Base-by-base conservation (phyloP, 2,888 invertebrate species). In the Molorchus minor region DNA sequence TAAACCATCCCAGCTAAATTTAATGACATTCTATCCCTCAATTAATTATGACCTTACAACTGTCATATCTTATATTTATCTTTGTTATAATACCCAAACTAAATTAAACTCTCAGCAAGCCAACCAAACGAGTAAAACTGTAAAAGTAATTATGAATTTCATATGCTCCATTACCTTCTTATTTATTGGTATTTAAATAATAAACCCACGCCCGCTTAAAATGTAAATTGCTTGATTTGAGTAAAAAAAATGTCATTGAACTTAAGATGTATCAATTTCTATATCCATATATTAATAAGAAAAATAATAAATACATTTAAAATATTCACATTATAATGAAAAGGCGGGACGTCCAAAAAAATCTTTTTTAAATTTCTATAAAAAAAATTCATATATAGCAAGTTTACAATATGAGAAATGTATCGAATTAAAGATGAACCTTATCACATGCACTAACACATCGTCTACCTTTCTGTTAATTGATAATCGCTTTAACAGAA, bases 201-300 rank as follows among this genome's bases (percentile, higher is more conserved):
- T 52, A 16, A 17, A 40, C 52, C 52, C 52, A 52, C 52, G 17
- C 41, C 10, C 4, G 4, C 7, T 45, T 17, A 36, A 52, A 40
- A 52, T 52, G 52, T 41, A 52, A 52, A 52, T 49, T 38, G 21
- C 17, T 25, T 41, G 29, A 41, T 41, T 30, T 20, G n/a, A 35
- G 12, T n/a, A 13, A 8, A 15, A 15, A 21, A 41, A 8, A 16
- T 52, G 40, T 41, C 52, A 30, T 52, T 52, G 52, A 52, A 52
- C 40, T 41, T 52, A 52, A 29, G 49, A 52, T 30, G 40, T 49
- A 49, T 52, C 41, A 52, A 30, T 52, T 41, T 40, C 40, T 29
- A 25, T 41, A 12, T 20, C 52, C 52, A 49, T 49, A 25, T n/a
- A n/a, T n/a, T n/a, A n/a, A n/a, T n/a, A n/a, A n/a, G n/a, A n/a